Percentiles rank a stretch among this genome's conserved stretches.
Evolutionary conservation across 1,140 invertebrate species (phyloP).

Genomic region (Papilio dardanus): DNA sequence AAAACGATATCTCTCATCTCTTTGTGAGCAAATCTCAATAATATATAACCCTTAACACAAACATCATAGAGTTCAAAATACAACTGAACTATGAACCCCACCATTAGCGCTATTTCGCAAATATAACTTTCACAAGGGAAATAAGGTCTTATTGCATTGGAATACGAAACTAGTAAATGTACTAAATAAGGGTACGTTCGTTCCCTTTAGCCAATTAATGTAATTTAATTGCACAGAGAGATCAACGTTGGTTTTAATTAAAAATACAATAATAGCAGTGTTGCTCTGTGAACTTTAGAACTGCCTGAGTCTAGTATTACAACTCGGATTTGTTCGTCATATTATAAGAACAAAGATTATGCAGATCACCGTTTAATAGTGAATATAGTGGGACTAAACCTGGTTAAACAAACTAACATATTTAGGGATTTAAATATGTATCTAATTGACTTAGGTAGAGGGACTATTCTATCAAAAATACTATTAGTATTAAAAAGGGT

Average conservation of each 20-base stretch:
- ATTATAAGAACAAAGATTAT: no score
- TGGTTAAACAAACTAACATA: no score
- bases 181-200: slow-evolving; percentile 40
- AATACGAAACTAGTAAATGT: slow-evolving; percentile 36
- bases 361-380: no score
- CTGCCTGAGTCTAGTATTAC: neutral
- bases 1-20: slow-evolving; percentile 67
- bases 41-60: slow-evolving; percentile 39
- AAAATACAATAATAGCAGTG: slow-evolving; percentile 25
- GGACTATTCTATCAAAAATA: no score
- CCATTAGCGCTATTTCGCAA: slow-evolving; percentile 54
- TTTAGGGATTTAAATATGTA: no score
- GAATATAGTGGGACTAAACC: no score
- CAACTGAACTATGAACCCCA: slow-evolving; percentile 15
- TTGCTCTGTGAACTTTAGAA: neutral
- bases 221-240: slow-evolving; percentile 75
- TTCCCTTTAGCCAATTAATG: slow-evolving; percentile 73
- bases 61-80: slow-evolving; percentile 46
- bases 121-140: slow-evolving; percentile 51
- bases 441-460: no score
- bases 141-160: slow-evolving; percentile 47
- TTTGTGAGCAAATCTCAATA: slow-evolving; percentile 57
- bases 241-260: slow-evolving; percentile 60
- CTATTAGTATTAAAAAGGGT: no score
- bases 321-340: slow-evolving; percentile 9